These are phyloP conservation scores for Epirrita christyi DNA, from an alignment of 2,888 invertebrate genomes.

Conservation along the genomic window DNA sequence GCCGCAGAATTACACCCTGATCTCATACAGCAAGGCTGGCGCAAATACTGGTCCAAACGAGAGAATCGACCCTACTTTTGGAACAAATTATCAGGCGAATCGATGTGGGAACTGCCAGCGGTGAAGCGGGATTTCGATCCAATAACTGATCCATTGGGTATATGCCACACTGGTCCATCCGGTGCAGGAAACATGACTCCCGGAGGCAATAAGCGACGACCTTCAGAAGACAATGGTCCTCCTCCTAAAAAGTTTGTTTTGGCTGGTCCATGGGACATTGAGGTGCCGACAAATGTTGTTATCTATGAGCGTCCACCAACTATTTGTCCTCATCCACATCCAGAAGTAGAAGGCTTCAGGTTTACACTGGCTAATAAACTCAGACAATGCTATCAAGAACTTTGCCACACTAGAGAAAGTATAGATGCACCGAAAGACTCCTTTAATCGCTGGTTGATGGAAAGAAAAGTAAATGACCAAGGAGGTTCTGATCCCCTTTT, in stretches of 20 bases:
- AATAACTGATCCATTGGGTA: constrained; percentile 95
- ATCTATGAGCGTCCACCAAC: constrained; percentile 94
- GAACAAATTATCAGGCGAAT: constrained; percentile 97
- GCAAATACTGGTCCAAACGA: constrained; percentile 98
- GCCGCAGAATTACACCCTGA: constrained; percentile 79
- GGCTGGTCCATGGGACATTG: constrained; percentile 97
- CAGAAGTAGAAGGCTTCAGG: constrained; percentile 95
- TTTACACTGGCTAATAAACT: constrained; percentile 93
- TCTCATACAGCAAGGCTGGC: constrained; percentile 94
- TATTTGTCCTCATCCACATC: constrained; percentile 95
- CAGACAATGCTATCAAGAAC: constrained; percentile 95
- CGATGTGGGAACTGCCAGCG: constrained; percentile 98
- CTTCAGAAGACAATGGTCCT: constrained; percentile 92
- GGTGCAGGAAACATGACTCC: constrained; percentile 79
- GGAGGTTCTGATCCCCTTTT: constrained; percentile 95
- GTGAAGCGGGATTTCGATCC: constrained; percentile 94
- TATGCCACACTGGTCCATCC: constrained; percentile 84
- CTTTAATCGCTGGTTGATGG: constrained; percentile 98
- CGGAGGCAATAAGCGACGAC: constrained; percentile 88
- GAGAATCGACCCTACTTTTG: constrained; percentile 98
- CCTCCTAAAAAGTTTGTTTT: constrained; percentile 94
- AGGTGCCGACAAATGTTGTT: constrained; percentile 95
- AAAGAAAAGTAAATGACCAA: constrained; percentile 95
- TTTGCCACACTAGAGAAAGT: constrained; percentile 95
- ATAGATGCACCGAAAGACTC: constrained; percentile 98